phyloP scores from a whole-genome alignment of 2,797 vertebrate genomes.

The Lepilemur septentrionalis region DNA sequence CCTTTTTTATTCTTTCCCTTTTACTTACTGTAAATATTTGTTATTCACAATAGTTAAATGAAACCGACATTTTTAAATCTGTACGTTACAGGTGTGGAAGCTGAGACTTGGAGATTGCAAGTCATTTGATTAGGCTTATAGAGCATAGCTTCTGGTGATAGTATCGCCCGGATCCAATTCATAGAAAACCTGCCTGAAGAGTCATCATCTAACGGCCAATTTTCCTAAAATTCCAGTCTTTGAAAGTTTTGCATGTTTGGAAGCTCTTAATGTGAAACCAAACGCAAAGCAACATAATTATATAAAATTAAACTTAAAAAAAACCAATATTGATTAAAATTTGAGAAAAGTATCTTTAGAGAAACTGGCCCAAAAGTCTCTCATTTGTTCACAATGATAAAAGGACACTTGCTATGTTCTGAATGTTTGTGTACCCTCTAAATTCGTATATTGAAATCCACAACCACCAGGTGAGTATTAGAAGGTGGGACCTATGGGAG shows the following conservation, averaged over 20 bases:
- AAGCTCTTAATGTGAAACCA: not conserved
- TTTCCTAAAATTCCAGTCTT: not conserved
- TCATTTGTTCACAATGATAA: not conserved
- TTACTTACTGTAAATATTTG: not conserved
- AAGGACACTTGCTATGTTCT: not conserved
- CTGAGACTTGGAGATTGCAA: not conserved
- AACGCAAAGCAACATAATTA: not conserved
- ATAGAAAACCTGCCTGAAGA: not conserved
- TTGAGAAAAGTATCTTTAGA: not conserved
- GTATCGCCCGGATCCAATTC: not conserved
- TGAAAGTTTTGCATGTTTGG: not conserved
- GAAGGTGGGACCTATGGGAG: not conserved
- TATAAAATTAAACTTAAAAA: not conserved
- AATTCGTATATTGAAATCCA: not conserved
- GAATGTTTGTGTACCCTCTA: not conserved
- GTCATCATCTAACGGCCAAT: too few species aligned
- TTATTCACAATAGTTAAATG: not conserved
- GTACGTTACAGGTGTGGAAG: not conserved
- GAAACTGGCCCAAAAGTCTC: not conserved
- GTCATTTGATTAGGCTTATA: not conserved
- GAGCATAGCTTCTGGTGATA: not conserved
- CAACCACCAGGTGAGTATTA: not conserved
- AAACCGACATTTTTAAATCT: not conserved
- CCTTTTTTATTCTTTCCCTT: not conserved
- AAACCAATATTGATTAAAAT: not conserved